These are phyloP conservation scores for Aphis gossypii DNA, from an alignment of 1,140 invertebrate genomes.

Conservation along the genomic window DNA sequence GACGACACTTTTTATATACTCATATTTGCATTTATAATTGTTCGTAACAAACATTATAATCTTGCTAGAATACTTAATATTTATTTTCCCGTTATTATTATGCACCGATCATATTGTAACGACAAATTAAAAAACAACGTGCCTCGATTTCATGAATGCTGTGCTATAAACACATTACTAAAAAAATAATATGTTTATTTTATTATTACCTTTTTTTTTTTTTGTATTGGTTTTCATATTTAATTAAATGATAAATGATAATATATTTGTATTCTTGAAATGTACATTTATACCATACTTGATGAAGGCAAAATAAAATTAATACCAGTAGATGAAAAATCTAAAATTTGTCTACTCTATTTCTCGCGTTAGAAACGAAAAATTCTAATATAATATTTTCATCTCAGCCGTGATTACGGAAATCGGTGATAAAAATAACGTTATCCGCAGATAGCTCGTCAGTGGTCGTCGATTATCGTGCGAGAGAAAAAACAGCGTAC, in stretches of 20 bases:
- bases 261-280: background rate
- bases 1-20: background rate
- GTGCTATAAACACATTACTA: background rate
- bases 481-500: background rate
- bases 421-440: background rate
- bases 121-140: background rate
- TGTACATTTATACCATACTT: background rate
- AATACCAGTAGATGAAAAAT: background rate
- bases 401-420: background rate
- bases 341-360: background rate
- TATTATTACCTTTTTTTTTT: background rate
- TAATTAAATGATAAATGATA: background rate
- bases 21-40: background rate
- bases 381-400: background rate
- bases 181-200: background rate
- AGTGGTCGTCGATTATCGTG: background rate
- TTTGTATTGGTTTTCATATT: background rate
- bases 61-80: background rate
- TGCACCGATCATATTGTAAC: constrained; percentile 5
- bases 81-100: constrained; percentile 6
- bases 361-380: background rate
- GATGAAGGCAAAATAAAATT: background rate
- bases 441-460: background rate
- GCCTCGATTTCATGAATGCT: background rate
- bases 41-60: background rate